Conservation (phyloP, 2,797 vertebrate species). For the Falco biarmicus region DNA sequence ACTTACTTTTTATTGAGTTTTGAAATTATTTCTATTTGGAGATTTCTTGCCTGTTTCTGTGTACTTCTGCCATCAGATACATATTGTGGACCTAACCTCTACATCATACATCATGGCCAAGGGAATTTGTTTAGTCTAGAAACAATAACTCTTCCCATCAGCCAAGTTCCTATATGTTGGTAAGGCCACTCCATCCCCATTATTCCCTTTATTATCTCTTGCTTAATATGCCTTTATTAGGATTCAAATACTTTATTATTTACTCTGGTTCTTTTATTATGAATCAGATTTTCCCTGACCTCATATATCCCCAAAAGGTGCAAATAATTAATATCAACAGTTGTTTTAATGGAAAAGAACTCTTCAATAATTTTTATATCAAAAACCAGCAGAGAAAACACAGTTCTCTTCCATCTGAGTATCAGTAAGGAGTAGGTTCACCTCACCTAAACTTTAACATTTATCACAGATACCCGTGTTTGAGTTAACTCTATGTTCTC, state of each 20-base stretch:
- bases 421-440: background rate
- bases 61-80: background rate
- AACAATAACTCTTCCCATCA: background rate
- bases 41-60: background rate
- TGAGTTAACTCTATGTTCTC: background rate
- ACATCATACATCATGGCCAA: background rate
- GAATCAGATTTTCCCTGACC: background rate
- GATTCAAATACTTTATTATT: background rate
- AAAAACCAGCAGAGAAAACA: background rate
- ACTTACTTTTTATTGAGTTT: background rate
- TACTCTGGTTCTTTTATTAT: background rate
- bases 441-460: background rate
- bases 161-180: background rate
- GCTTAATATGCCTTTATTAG: background rate
- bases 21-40: background rate
- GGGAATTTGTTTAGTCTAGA: background rate
- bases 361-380: background rate
- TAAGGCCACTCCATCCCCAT: background rate
- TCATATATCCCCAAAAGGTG: background rate
- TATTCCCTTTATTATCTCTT: background rate
- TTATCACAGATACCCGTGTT: background rate
- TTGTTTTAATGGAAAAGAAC: background rate
- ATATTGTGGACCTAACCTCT: background rate
- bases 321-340: background rate
- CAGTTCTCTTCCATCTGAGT: background rate